phyloP scores from a whole-genome alignment of 2,888 invertebrate genomes.

The Harpalus rubripes region DNA sequence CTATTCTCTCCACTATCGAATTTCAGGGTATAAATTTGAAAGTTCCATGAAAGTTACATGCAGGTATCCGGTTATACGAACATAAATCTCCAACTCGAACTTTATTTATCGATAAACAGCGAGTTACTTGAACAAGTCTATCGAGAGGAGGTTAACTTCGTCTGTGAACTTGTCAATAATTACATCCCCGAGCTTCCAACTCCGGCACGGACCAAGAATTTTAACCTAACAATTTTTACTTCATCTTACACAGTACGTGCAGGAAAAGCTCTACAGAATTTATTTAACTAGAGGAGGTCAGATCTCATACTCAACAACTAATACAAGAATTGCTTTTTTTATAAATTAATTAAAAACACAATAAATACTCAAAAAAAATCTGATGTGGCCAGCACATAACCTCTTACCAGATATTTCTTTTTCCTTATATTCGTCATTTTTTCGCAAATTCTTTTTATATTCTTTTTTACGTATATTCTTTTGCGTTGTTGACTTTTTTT shows the following conservation, averaged over 20 bases:
- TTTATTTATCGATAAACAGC: slow-evolving; percentile 58
- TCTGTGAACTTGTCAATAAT: slow-evolving; percentile 6
- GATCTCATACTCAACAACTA: no score
- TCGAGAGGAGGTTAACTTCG: slow-evolving; percentile 10
- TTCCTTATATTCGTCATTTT: no score
- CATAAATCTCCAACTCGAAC: slow-evolving; percentile 46
- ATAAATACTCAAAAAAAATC: no score
- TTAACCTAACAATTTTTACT: slow-evolving; percentile 3
- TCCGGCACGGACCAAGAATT: not conserved
- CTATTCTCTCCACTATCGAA: slow-evolving; percentile 43
- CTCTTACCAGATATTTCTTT: no score
- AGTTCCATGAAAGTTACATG: slow-evolving; percentile 57
- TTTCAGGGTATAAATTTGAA: slow-evolving; percentile 56
- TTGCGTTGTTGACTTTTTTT: no score
- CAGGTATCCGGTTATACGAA: slow-evolving; percentile 51
- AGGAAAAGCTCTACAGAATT: not conserved
- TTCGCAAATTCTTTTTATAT: no score
- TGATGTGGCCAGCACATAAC: no score
- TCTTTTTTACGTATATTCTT: no score
- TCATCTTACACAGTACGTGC: not conserved
- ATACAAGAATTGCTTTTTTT: no score
- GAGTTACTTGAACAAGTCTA: slow-evolving; percentile 44
- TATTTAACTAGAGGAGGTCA: not conserved
- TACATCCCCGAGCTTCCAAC: slow-evolving; percentile 4
- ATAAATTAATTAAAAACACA: no score